Conservation (phyloP, 2,888 invertebrate species). For the Ryuthela nishihirai region DNA sequence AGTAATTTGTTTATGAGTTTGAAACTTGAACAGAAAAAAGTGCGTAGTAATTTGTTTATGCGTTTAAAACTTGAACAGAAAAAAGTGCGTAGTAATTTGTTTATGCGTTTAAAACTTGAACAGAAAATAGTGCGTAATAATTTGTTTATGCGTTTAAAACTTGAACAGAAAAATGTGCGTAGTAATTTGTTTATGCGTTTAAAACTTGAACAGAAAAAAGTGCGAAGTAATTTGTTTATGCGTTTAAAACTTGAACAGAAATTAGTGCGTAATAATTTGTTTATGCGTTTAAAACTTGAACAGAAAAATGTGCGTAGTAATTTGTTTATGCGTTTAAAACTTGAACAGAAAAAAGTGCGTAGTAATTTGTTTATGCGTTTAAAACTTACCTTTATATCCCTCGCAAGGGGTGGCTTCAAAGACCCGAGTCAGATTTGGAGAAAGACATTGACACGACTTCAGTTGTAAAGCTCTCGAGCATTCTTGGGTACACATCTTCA, state of each 20-base stretch:
- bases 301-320: no score
- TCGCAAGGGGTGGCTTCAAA: constrained; percentile 32
- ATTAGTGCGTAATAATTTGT: background rate
- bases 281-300: no score
- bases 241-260: background rate
- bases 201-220: no score
- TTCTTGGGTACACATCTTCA: constrained; percentile 37
- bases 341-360: no score
- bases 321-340: no score
- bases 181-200: no score
- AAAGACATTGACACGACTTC: constrained; percentile 30
- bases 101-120: background rate
- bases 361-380: background rate
- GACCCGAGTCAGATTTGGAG: constrained; percentile 26
- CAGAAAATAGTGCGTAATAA: background rate
- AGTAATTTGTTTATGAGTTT: no score
- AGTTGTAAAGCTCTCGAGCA: constrained; percentile 30
- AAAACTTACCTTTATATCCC: constrained; percentile 27
- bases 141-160: no score
- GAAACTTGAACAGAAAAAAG: no score
- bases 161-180: no score
- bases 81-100: background rate
- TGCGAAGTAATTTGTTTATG: background rate
- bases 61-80: no score
- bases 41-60: no score